These are phyloP conservation scores for Cacatua alba DNA, from an alignment of 2,113 vertebrate genomes.

Conservation along the genomic window DNA sequence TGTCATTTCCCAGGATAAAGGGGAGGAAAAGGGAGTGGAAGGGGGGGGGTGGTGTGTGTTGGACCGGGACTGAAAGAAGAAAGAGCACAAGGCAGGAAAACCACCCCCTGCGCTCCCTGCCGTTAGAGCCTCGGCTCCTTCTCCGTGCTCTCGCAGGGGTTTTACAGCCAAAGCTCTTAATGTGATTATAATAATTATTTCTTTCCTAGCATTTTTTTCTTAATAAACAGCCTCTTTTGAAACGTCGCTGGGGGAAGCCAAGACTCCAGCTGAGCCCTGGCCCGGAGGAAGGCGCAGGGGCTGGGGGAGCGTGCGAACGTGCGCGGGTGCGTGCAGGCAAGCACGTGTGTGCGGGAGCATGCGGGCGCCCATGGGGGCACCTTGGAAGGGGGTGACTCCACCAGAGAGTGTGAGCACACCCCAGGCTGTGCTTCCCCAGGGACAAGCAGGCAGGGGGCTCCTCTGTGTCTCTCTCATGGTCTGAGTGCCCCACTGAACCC, in stretches of 20 bases:
- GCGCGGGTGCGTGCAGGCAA: background rate
- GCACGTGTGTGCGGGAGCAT: background rate
- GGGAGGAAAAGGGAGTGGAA: too few relatives aligned
- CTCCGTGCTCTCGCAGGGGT: constrained; percentile 22
- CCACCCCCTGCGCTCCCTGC: background rate
- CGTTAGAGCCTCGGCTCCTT: background rate
- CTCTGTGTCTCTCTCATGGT: background rate
- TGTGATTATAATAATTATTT: constrained; percentile 78
- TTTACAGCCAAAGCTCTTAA: constrained; percentile 76
- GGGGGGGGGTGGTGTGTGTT: too few relatives aligned
- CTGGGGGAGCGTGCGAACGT: background rate
- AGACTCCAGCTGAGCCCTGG: constrained; percentile 53
- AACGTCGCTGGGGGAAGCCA: constrained; percentile 49
- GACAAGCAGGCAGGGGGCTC: background rate
- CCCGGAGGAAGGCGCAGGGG: background rate
- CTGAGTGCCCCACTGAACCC: background rate
- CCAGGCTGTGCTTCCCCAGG: background rate
- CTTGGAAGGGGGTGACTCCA: background rate
- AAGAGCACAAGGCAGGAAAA: constrained; percentile 2
- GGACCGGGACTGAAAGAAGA: too few relatives aligned
- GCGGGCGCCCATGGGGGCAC: background rate
- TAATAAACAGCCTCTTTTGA: constrained; percentile 71
- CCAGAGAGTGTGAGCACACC: fast-evolving
- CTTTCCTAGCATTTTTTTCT: constrained; percentile 56
- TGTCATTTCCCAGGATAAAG: too few relatives aligned